A percentile compares a stretch with the other conserved stretches of the same genome.
Evolutionary conservation across 2,888 invertebrate species (phyloP).

Genomic region (Uropetala carovei): DNA sequence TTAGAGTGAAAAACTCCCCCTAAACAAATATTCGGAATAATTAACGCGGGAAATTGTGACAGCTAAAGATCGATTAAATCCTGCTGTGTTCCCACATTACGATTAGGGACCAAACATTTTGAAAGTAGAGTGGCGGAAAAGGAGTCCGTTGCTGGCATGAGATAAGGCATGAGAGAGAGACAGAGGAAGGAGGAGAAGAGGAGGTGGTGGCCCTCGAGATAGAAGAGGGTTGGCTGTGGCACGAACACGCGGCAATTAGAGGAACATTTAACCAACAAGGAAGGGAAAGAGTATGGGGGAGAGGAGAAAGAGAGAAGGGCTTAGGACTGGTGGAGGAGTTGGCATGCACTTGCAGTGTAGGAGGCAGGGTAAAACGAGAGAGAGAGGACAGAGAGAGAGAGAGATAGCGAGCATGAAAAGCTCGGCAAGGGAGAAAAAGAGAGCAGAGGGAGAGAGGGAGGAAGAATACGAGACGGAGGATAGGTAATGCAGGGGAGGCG

Average conservation of each 20-base stretch:
- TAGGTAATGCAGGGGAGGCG: not conserved
- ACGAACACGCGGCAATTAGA: conserved; percentile 45
- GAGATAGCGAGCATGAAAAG: not conserved
- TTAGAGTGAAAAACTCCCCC: not conserved
- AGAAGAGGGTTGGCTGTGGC: conserved; percentile 38
- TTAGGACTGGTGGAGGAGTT: not conserved
- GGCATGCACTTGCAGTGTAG: conserved; percentile 28
- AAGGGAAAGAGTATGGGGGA: not conserved
- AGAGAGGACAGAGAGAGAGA: not conserved
- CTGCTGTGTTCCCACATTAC: conserved; percentile 1
- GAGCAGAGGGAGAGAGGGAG: not conserved
- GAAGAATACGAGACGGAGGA: not conserved
- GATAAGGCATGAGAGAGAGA: not conserved
- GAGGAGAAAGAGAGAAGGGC: not conserved
- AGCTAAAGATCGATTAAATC: conserved; percentile 55
- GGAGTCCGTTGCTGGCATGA: conserved; percentile 24
- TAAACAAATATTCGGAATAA: conserved; percentile 43
- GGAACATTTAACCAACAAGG: conserved; percentile 40
- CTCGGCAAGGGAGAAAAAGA: not conserved
- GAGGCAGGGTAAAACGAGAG: not conserved
- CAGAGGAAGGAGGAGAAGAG: not conserved
- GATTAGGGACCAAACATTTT: conserved; percentile 48
- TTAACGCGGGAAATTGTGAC: conserved; percentile 45
- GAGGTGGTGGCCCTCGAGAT: conserved; percentile 6
- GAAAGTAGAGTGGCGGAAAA: not conserved